A percentile compares a stretch with the other conserved stretches of the same genome.
phyloP scores from a whole-genome alignment of 2,888 invertebrate genomes.

The Nebria salina region DNA sequence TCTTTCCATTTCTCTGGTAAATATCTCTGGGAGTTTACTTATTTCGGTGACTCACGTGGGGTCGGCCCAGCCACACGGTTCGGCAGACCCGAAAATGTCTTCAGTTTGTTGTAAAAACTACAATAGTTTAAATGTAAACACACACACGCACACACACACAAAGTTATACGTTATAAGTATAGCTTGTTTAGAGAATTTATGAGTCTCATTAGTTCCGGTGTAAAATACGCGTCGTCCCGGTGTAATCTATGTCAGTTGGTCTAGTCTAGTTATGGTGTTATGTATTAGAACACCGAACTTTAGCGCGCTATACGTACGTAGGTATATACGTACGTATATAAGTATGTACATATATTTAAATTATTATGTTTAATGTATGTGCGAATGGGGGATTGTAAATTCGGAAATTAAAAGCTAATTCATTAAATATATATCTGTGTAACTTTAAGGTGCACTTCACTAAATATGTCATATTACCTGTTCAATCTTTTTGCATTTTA shows the following conservation, averaged over 20 bases:
- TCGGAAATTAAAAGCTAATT: background rate
- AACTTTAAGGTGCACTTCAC: background rate
- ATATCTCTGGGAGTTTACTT: conserved; percentile 18
- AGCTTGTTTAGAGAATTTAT: background rate
- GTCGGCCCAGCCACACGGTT: background rate
- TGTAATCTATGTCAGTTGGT: background rate
- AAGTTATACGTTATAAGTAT: background rate
- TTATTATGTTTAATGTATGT: background rate
- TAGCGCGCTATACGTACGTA: background rate
- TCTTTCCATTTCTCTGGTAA: conserved; percentile 16
- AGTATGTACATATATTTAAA: background rate
- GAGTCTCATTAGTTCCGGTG: background rate
- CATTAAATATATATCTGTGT: background rate
- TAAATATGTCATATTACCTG: no score
- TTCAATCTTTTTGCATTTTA: no score
- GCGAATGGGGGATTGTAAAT: background rate
- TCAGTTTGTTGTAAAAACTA: no score
- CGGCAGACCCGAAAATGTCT: no score
- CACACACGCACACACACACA: background rate
- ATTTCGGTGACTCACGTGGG: conserved; percentile 7
- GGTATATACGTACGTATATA: no score
- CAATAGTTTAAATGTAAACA: background rate
- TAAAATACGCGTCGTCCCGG: background rate
- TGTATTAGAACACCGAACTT: background rate
- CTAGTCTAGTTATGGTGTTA: background rate